Conservation (phyloP, 2,888 invertebrate genomes). For the Lamellibrachia satsuma region DNA sequence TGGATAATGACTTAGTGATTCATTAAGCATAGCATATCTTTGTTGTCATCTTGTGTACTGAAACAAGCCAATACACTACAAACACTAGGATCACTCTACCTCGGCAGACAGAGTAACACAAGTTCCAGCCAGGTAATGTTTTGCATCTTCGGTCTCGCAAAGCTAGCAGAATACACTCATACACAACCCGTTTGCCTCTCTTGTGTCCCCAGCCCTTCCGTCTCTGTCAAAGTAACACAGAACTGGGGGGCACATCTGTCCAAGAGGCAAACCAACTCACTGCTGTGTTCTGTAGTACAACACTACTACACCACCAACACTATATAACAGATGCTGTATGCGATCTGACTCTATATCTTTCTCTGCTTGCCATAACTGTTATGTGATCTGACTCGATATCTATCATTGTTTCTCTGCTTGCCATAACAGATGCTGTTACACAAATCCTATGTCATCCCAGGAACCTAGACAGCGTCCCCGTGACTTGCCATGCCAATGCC, state of each 20-base stretch:
- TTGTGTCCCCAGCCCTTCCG: neutral
- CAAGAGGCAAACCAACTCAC: conserved; percentile 12
- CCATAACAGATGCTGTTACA: neutral
- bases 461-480: neutral
- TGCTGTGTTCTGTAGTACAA: neutral
- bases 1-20: neutral
- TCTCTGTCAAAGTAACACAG: neutral
- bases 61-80: too few relatives aligned
- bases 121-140: neutral
- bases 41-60: neutral
- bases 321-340: too few relatives aligned
- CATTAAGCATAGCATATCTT: neutral
- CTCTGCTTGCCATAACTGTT: neutral
- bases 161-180: neutral
- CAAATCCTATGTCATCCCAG: neutral
- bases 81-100: neutral
- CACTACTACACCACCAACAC: neutral
- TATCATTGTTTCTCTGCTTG: neutral
- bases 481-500: neutral
- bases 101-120: neutral
- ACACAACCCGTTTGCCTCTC: neutral
- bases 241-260: neutral
- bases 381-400: neutral
- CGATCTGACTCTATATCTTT: neutral
- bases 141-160: neutral